Conservation (phyloP, 2,797 vertebrate genomes). For the Cottoperca gobio region DNA sequence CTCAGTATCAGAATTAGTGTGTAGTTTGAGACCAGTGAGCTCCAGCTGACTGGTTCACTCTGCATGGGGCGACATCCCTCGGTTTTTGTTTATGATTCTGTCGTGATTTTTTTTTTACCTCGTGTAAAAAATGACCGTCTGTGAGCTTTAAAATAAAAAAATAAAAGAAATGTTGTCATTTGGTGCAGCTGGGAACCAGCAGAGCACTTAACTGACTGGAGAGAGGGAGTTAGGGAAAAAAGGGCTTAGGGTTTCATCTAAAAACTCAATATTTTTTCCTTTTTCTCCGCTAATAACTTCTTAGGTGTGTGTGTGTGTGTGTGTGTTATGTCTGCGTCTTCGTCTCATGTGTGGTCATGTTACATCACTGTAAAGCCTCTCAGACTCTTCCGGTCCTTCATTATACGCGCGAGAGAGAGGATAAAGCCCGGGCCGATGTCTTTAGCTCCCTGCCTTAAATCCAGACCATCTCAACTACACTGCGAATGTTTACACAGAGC, state of each 20-base stretch:
- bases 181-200: constrained; percentile 16
- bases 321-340: constrained; percentile 3
- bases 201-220: constrained; percentile 28
- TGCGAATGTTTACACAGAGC: constrained; percentile 22
- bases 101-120: constrained; percentile 2
- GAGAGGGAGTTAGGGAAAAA: constrained; percentile 11
- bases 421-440: constrained; percentile 71
- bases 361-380: constrained; percentile 73
- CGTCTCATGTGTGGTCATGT: constrained; percentile 55
- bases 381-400: constrained; percentile 61
- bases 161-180: constrained; percentile 20
- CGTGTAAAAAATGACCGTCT: not conserved
- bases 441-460: constrained; percentile 58
- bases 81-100: constrained; percentile 8
- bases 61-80: not conserved
- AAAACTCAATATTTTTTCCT: constrained; percentile 26
- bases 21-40: constrained; percentile 41
- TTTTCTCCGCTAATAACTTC: constrained; percentile 35
- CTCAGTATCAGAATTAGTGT: constrained; percentile 45
- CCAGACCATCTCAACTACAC: constrained; percentile 4
- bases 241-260: constrained; percentile 31
- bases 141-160: constrained; percentile 23
- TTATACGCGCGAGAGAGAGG: constrained; percentile 63
- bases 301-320: not conserved
- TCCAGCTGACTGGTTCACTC: constrained; percentile 51